Evolutionary conservation across 2,797 vertebrate species (phyloP).

Genomic region (Pseudochirops cupreus): DNA sequence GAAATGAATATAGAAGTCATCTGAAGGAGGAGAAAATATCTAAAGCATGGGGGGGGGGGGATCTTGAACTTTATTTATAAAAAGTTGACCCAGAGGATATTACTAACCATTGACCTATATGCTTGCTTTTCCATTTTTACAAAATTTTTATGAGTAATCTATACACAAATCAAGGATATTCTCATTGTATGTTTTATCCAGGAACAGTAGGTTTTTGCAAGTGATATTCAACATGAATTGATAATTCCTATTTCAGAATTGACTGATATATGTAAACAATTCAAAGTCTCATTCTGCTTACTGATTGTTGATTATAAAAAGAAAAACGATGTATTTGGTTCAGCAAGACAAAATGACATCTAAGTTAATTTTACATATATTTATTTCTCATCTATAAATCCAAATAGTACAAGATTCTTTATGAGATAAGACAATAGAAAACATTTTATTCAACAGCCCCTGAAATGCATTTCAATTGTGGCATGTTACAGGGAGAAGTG

Average conservation of each 20-base stretch:
- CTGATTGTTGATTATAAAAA: background rate
- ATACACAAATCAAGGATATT: background rate
- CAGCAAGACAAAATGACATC: background rate
- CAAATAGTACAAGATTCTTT: background rate
- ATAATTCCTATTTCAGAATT: background rate
- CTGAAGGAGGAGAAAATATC: background rate
- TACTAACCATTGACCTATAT: background rate
- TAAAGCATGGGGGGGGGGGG: fast-evolving
- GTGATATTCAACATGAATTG: background rate
- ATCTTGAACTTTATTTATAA: background rate
- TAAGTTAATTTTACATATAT: background rate
- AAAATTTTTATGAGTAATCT: background rate
- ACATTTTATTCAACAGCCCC: background rate
- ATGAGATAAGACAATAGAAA: background rate
- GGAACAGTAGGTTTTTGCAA: background rate
- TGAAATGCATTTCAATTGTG: background rate
- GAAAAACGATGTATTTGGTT: background rate
- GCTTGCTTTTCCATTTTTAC: background rate
- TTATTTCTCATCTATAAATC: background rate
- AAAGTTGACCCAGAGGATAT: background rate
- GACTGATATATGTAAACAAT: background rate
- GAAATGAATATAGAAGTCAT: background rate
- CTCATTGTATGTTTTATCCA: background rate
- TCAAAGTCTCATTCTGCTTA: background rate
- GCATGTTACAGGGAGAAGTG: background rate